phyloP scores from a whole-genome alignment of 53 echinoderm and acorn worm species.

The Patiria pectinifera region DNA sequence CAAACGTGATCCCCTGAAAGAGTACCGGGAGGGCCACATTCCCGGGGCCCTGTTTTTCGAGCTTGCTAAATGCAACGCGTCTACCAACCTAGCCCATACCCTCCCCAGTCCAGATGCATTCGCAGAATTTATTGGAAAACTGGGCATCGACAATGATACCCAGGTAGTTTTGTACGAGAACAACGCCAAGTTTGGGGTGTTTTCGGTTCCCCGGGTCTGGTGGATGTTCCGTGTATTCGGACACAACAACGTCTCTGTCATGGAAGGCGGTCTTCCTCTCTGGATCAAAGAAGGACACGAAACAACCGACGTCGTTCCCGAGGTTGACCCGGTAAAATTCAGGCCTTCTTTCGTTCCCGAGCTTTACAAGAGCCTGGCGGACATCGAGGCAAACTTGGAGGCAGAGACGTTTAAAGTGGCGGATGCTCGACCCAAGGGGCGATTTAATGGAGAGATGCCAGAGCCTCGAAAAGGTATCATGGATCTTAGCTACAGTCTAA shows the following conservation, averaged over 20 bases:
- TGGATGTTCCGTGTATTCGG: constrained; percentile 93
- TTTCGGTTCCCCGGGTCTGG: constrained; percentile 89
- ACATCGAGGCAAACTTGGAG: constrained; percentile 77
- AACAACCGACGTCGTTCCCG: constrained; percentile 60
- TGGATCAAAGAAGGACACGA: constrained; percentile 84
- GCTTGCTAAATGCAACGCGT: constrained; percentile 59
- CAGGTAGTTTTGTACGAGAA: constrained; percentile 96
- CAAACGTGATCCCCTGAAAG: constrained; percentile 65
- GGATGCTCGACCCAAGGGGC: constrained; percentile 83
- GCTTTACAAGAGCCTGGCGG: constrained; percentile 75
- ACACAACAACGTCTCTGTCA: constrained; percentile 81
- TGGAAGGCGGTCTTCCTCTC: constrained; percentile 83
- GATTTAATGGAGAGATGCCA: constrained; percentile 69
- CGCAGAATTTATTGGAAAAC: constrained; percentile 73
- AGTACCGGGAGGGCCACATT: constrained; percentile 80
- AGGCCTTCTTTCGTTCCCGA: constrained; percentile 69
- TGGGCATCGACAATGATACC: constrained; percentile 87
- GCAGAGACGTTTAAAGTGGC: constrained; percentile 77
- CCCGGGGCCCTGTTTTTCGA: constrained; percentile 83
- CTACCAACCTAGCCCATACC: constrained; percentile 63
- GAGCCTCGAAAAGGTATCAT: constrained; percentile 88
- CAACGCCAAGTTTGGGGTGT: constrained; percentile 72
- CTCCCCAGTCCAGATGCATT: constrained; percentile 80
- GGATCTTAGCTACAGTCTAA: background rate
- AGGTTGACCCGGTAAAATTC: constrained; percentile 68